Base-by-base conservation (phyloP, 2,888 invertebrate genomes). In the Andrena fulva region DNA sequence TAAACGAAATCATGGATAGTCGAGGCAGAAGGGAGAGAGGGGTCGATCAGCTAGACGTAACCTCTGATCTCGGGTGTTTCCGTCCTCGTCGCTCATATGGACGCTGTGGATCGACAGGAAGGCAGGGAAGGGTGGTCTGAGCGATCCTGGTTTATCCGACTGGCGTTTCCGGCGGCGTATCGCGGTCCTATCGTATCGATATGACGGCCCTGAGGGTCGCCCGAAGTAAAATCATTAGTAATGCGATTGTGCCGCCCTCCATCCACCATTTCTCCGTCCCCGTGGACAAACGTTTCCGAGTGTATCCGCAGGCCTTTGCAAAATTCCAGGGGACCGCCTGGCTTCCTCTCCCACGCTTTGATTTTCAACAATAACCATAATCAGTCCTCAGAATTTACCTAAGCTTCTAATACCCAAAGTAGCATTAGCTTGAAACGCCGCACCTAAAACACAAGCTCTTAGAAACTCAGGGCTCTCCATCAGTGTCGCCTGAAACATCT, bases 191-290 rank as follows among this genome's bases (percentile, higher is more conserved):
- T 91, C 91, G 87, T 90, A 91, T 89, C 91, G 90, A 91, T 92
- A 91, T 91, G 92, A 91, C 90, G 85, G 87, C 84, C 85, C 87
- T 85, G 90, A 90, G 91, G 90, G 91, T 91, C 86, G 88, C 85
- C 81, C 77, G 73, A 81, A 91, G 89, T 91, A 90, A 92, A 92
- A 91, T 93, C 91, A 93, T 92, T 91, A 91, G 91, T 92, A 92
- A 93, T 91, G 85, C 89, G 89, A 92, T 92, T 91, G 89, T 88
- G 83, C 80, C 81, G 73, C 79, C 85, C 84, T 82, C 64, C 69
- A 74, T 66, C 84, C 85, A 64, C 80, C 80, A 24, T 79, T 78
- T 71, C 63, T 56, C 75, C 75, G 59, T 63, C 64, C 73, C 75
- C 60, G 24, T n/a, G 62, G 54, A 76, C 64, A 83, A 85, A 79